Conservation (phyloP, 2,888 invertebrate genomes). For the Lasioglossum marginatum region DNA sequence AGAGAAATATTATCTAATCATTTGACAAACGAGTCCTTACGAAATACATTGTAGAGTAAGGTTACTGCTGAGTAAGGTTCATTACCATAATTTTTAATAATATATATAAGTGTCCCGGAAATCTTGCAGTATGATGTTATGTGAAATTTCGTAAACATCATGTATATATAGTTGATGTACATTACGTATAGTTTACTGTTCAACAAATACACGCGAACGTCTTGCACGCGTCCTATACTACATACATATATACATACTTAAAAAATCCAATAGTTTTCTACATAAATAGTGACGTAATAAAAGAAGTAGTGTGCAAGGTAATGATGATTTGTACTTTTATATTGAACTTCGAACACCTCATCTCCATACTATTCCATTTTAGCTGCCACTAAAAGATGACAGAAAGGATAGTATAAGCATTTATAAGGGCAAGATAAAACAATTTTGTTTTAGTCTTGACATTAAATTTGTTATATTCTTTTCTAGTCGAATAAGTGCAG, state of each 20-base stretch:
- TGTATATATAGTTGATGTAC: background rate
- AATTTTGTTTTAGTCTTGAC: too few species aligned
- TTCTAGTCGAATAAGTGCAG: too few species aligned
- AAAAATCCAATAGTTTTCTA: background rate
- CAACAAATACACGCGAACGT: background rate
- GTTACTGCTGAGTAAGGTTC: background rate
- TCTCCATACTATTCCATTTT: background rate
- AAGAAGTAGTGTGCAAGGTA: background rate
- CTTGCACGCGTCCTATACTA: background rate
- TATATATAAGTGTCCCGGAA: background rate
- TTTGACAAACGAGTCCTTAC: too few species aligned
- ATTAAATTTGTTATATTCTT: too few species aligned
- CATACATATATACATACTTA: too few species aligned
- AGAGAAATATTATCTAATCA: conserved; percentile 10
- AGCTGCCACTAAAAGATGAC: too few species aligned
- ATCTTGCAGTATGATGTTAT: background rate
- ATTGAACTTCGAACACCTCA: background rate
- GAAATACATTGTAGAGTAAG: too few species aligned
- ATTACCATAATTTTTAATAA: background rate
- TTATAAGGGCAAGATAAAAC: too few species aligned
- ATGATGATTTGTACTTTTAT: background rate
- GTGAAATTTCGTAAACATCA: background rate
- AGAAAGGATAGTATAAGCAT: too few species aligned
- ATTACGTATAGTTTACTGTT: background rate
- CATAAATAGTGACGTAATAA: background rate